phyloP scores from a whole-genome alignment of 2,113 vertebrate species.

The Struthidea cinerea region DNA sequence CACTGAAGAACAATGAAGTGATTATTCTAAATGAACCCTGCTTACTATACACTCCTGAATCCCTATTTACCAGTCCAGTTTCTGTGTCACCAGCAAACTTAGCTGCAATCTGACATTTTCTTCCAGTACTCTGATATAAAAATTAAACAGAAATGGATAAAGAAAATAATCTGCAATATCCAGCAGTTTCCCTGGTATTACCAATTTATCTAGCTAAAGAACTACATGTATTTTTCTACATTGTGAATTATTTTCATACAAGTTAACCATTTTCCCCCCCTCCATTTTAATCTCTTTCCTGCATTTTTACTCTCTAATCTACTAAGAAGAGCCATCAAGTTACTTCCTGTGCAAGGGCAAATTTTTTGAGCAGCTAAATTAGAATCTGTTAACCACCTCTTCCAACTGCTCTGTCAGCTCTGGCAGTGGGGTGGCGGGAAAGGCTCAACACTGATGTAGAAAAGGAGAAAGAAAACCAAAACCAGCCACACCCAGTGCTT shows the following conservation, averaged over 20 bases:
- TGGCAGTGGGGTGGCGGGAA: not conserved
- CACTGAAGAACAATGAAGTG: not conserved
- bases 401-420: not conserved
- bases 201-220: not conserved
- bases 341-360: not conserved
- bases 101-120: not conserved
- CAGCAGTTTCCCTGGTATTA: not conserved
- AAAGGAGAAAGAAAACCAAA: slow-evolving; percentile 8
- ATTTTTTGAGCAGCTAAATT: not conserved
- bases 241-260: not conserved
- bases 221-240: not conserved
- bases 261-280: fast-evolving
- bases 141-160: not conserved
- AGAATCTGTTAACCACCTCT: not conserved
- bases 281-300: not conserved
- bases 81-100: not conserved
- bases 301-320: not conserved
- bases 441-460: not conserved
- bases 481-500: not conserved
- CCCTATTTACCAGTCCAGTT: not conserved
- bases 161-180: not conserved
- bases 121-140: not conserved
- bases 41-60: not conserved
- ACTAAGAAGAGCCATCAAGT: not conserved
- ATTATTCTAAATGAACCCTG: not conserved